Evolutionary conservation across 37 sponge, comb jelly and placozoan species (phyloP).

Genomic region (Theonella swinhoei): DNA sequence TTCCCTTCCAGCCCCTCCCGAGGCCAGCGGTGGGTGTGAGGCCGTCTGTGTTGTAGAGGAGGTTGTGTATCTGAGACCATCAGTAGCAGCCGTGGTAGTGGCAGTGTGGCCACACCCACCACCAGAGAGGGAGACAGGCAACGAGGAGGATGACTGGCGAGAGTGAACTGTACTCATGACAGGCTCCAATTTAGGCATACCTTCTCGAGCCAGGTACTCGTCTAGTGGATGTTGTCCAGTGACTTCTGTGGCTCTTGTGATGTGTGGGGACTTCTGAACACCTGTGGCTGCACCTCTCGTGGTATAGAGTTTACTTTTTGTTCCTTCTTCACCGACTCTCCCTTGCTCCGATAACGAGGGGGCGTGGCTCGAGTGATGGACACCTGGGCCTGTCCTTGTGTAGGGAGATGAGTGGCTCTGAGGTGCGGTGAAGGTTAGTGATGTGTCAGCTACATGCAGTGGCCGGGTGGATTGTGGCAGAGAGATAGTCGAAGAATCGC

Average conservation of each 20-base stretch:
- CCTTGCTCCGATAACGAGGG: neutral
- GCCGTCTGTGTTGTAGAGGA: too few relatives aligned
- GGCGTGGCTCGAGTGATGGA: neutral
- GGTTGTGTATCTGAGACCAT: too few relatives aligned
- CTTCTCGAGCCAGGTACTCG: neutral
- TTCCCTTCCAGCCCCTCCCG: constrained; percentile 18
- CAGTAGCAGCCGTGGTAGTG: too few relatives aligned
- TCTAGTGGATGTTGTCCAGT: neutral
- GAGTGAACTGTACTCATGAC: too few relatives aligned
- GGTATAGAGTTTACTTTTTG: neutral
- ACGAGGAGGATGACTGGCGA: neutral
- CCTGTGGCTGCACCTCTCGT: neutral
- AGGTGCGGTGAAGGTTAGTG: constrained; percentile 20
- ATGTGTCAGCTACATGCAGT: too few relatives aligned
- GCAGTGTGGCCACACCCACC: too few relatives aligned
- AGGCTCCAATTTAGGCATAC: too few relatives aligned
- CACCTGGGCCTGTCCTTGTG: neutral
- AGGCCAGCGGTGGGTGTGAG: too few relatives aligned
- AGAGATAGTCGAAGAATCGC: neutral
- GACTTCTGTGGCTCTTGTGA: neutral
- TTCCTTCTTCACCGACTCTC: neutral
- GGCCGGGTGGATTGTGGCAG: neutral
- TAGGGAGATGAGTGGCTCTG: constrained; percentile 16
- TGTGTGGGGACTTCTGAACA: neutral
- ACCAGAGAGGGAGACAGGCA: neutral